Evolutionary conservation across 2,113 vertebrate genomes (phyloP).

Genomic region (Heliornis fulica): DNA sequence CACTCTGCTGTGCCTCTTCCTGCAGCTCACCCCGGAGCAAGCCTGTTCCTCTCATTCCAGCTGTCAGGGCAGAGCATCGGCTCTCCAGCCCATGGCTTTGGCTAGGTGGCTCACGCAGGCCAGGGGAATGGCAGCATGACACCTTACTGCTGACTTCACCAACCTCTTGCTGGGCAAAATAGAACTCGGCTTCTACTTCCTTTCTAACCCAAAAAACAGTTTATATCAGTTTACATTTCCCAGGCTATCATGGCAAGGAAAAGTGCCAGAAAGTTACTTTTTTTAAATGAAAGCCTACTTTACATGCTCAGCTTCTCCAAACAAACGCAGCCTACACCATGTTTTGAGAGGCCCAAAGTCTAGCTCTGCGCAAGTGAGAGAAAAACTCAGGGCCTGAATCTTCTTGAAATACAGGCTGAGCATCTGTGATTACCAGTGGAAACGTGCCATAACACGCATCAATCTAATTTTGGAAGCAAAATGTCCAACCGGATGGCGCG

Average conservation of each 20-base stretch:
- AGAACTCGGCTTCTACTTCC: neutral
- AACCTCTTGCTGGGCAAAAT: rapidly evolving
- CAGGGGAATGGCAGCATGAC: rapidly evolving
- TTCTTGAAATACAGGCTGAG: constrained; percentile 32
- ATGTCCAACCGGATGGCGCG: constrained; percentile 47
- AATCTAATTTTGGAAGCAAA: constrained; percentile 66
- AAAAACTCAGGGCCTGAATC: constrained; percentile 33
- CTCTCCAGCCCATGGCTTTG: rapidly evolving
- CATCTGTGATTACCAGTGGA: constrained; percentile 55
- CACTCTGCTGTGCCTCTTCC: rapidly evolving
- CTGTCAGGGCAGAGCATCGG: rapidly evolving
- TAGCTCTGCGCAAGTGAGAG: constrained; percentile 17
- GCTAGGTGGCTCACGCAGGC: neutral
- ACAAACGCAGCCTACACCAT: neutral
- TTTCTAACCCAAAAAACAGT: neutral
- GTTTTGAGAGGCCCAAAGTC: neutral
- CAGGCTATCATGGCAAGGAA: constrained; percentile 38
- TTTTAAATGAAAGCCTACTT: neutral
- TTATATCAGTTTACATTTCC: constrained; percentile 43
- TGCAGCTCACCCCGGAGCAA: neutral
- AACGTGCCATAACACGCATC: constrained; percentile 47
- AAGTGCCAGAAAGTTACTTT: constrained; percentile 28
- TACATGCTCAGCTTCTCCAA: neutral
- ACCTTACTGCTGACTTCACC: neutral
- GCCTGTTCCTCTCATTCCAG: rapidly evolving